Conservation (phyloP, 2,113 vertebrate genomes). For the Echinops telfairi region DNA sequence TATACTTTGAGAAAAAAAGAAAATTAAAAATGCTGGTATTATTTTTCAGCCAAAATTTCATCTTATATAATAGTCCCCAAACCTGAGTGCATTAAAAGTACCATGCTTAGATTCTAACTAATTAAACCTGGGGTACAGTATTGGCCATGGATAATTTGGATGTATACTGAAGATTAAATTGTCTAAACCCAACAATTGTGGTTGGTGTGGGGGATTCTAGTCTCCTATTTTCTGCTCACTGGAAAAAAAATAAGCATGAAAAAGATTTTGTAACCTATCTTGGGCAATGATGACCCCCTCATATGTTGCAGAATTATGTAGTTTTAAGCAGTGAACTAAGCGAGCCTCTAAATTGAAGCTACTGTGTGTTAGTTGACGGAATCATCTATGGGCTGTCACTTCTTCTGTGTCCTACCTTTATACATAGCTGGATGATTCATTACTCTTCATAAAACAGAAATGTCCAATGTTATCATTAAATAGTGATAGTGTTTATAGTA, state of each 20-base stretch:
- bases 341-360: conserved; percentile 45
- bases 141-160: background rate
- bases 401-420: conserved; percentile 9
- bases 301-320: background rate
- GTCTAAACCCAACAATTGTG: background rate
- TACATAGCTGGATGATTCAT: conserved; percentile 41
- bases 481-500: background rate
- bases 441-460: conserved; percentile 52
- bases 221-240: background rate
- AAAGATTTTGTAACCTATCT: background rate
- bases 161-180: background rate
- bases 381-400: conserved; percentile 28
- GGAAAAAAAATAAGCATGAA: background rate
- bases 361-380: conserved; percentile 46
- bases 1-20: background rate
- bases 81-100: conserved; percentile 18
- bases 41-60: conserved; percentile 38
- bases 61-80: background rate
- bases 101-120: background rate
- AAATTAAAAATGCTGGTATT: conserved; percentile 5
- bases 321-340: background rate
- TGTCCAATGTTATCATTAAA: conserved; percentile 40
- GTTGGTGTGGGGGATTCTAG: background rate
- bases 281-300: conserved; percentile 30
- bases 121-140: background rate